Evolutionary conservation across 2,113 vertebrate genomes (phyloP).

Genomic region (Emydocephalus ijimae): DNA sequence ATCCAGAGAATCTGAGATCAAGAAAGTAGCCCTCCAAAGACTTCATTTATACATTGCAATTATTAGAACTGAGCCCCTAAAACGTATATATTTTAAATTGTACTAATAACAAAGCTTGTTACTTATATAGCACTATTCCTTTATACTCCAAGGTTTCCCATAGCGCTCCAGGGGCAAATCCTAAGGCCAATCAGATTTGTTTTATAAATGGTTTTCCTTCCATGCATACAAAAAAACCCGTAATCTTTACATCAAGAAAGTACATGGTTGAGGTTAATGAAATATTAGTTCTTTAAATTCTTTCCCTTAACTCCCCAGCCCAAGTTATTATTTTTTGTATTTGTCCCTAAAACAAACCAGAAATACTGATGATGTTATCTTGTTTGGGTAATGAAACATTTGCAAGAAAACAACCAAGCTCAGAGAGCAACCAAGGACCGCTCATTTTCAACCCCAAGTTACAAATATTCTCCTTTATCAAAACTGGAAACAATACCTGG

Average conservation of each 20-base stretch:
- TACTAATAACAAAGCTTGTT: neutral
- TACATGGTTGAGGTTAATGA: neutral
- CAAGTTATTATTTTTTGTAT: neutral
- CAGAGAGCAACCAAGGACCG: neutral
- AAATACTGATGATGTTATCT: neutral
- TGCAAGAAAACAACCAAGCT: neutral
- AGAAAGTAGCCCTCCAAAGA: slow-evolving; percentile 51
- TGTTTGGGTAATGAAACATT: neutral
- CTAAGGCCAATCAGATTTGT: neutral
- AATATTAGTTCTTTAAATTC: neutral
- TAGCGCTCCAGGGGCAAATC: neutral
- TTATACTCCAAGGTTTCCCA: neutral
- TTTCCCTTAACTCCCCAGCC: neutral
- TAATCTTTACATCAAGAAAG: neutral
- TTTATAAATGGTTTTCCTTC: neutral
- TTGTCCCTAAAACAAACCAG: neutral
- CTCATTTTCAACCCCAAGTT: neutral
- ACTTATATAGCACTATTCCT: neutral
- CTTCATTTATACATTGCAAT: neutral
- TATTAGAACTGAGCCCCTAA: neutral
- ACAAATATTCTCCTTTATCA: neutral
- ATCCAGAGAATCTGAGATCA: slow-evolving; percentile 43
- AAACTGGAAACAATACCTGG: neutral
- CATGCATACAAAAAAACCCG: neutral
- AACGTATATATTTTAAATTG: neutral